phyloP scores from a whole-genome alignment of 2,797 vertebrate genomes.

The Austrolebias charrua region DNA sequence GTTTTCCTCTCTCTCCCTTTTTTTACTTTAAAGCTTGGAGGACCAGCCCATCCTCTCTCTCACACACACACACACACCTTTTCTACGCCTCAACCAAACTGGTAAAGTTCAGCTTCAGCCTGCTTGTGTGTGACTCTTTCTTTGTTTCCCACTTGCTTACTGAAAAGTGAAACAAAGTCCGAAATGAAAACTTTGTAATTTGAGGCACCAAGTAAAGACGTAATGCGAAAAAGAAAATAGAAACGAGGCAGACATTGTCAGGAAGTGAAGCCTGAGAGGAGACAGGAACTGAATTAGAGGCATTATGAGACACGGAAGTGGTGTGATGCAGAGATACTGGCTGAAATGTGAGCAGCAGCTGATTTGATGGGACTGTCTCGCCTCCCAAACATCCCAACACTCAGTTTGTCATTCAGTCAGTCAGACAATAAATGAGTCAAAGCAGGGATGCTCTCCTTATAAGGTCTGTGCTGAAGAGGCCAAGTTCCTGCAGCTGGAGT shows the following conservation, averaged over 20 bases:
- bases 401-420: conserved; percentile 27
- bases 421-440: conserved; percentile 34
- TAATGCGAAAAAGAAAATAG: conserved; percentile 12
- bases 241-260: conserved; percentile 16
- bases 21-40: conserved; percentile 61
- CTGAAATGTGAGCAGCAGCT: conserved; percentile 12
- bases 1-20: conserved; percentile 51
- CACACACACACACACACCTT: conserved; percentile 34
- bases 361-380: conserved; percentile 6
- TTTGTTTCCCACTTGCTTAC: conserved; percentile 29
- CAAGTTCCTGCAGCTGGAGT: conserved; percentile 40
- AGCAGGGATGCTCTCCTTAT: conserved; percentile 55
- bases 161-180: conserved; percentile 53
- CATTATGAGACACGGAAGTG: conserved; percentile 19
- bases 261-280: conserved; percentile 34
- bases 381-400: conserved; percentile 19
- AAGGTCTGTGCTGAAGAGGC: conserved; percentile 49
- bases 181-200: conserved; percentile 36
- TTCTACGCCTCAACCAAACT: conserved; percentile 43
- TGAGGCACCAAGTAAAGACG: conserved; percentile 22
- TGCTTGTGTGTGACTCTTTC: conserved; percentile 46
- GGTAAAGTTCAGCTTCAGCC: conserved; percentile 57
- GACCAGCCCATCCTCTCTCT: conserved; percentile 64
- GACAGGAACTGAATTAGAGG: conserved; percentile 29
- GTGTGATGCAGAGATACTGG: conserved; percentile 36